Base-by-base conservation (phyloP, 2,888 invertebrate genomes). In the Cremastinae sp. region DNA sequence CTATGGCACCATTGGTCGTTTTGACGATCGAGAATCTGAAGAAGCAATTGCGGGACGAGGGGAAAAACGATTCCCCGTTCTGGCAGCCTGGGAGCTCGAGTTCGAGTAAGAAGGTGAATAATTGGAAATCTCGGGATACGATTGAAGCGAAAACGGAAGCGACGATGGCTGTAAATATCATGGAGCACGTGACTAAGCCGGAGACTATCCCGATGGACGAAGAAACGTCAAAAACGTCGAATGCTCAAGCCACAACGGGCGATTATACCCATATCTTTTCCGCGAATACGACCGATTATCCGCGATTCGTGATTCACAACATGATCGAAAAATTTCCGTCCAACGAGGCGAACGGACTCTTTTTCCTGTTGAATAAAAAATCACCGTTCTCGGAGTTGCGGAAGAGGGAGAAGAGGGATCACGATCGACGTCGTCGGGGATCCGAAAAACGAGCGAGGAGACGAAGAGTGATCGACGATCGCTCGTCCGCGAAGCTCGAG, bases 171-270 rank as follows among this genome's bases (percentile, higher is more conserved):
- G 78, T 75, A 18, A 74, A 47, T 41, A n/a, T n/a, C n/a, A 51
- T 72, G 38, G 71, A 75, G 49, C 68, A 78, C 16, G 54, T 20
- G 20, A 43, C 74, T 20, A 70, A 74, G 16, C 49, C 49, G 10
- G 70, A 56, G 18, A 70, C 77, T 20, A 71, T 74, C 56, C 74
- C 78, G 14, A 62, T 68, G 2, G 71, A 78, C n/a, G 75, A 75
- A 41, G 72, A 71, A 43, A 78, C 71, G 12, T 5, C 28, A 9
- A 58, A 49, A 38, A 59, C 45, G n/a, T 51, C 20, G n/a, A 53
- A 28, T 45, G 36, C 64, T 34, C 36, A 0, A 14, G 38, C 38
- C 22, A 28, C 20, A 2, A 43, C 14, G 14, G 34, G n/a, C 10
- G 8, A 12, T 12, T 34, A 45, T 9, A 14, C 12, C 12, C 43